Evolutionary conservation across 2,888 invertebrate species (phyloP), one percentile per base, ranked within the genome.

Genomic region (Seira sanloemensis): DNA sequence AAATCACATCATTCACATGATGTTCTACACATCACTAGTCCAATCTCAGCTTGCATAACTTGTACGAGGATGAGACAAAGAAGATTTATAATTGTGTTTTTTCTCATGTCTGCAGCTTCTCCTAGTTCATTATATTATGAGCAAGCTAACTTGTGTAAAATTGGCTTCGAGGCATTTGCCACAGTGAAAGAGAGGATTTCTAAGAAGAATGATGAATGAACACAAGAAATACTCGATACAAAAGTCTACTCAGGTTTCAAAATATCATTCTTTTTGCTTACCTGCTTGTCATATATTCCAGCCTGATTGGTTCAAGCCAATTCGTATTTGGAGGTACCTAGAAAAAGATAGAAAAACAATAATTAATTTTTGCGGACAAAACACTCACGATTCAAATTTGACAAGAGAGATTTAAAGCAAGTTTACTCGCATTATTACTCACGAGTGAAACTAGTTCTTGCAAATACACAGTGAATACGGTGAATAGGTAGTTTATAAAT

Each of bases 211-310:
- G 62, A 62, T 62, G 19, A 62, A 62, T 62, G 19, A 5, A 9
- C 37, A 37, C 62, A 50, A 2, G 50, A n/a, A 50, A 50, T 50
- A 50, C 50, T 50, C 50, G 16, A 50, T 12, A n/a, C 12, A 12
- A 12, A 37, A 37, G 37, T 12, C 12, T 37, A 12, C 37, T 37
- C 4, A 37, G 4, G 37, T 18, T 58, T 16, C 58, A 58, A 58
- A 58, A n/a, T n/a, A 58, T 18, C 5, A 58, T 58, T 54, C 7
- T 9, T 62, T 58, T 74, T 78, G 66, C 78, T 84, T 84, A 84
- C 84, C 84, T 84, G 73, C 50, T 58, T 84, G 84, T 84, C 84
- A 84, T 84, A 84, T 78, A 84, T 78, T 65, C 78, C 69, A 71
- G 65, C 23, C 68, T 50, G 27, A 68, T 37, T 78, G 74, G 71